Evolutionary conservation across 2,113 vertebrate genomes (phyloP).

Genomic region (Coracopsis vasa): DNA sequence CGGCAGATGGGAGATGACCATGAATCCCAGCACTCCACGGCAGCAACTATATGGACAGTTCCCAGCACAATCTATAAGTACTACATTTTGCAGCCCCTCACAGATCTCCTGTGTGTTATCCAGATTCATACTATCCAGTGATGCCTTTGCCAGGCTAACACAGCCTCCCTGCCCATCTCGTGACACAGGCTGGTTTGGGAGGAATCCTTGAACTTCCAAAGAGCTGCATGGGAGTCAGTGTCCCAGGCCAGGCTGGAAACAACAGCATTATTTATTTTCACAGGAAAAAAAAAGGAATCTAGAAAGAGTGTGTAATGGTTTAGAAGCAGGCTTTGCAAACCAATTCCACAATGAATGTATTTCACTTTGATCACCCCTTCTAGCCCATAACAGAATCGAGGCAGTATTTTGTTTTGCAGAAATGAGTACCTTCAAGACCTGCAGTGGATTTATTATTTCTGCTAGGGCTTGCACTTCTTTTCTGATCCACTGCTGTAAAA

Average conservation of each 20-base stretch:
- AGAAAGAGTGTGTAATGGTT: neutral
- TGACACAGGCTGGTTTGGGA: neutral
- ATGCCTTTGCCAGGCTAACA: neutral
- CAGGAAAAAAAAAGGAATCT: neutral
- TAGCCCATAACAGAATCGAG: conserved; percentile 50
- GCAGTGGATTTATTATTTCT: conserved; percentile 71
- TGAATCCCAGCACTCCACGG: neutral
- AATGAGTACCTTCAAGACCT: conserved; percentile 67
- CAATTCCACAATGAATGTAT: conserved; percentile 56
- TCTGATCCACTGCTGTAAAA: conserved; percentile 69
- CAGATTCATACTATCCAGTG: neutral
- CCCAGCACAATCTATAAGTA: neutral
- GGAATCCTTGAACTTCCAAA: neutral
- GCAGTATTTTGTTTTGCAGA: conserved; percentile 63
- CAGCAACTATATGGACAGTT: accelerated
- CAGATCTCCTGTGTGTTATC: accelerated
- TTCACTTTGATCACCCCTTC: conserved; percentile 60
- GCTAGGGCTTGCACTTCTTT: conserved; percentile 61
- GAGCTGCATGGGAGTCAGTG: neutral
- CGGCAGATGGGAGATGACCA: neutral
- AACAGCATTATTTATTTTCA: neutral
- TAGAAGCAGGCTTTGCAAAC: conserved; percentile 40
- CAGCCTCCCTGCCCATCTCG: neutral
- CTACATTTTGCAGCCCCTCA: neutral
- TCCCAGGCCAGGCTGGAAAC: neutral